Percentiles rank a stretch among this genome's conserved stretches.
Evolutionary conservation across 2,797 vertebrate species (phyloP).

Genomic region (Manis crassicaudata): DNA sequence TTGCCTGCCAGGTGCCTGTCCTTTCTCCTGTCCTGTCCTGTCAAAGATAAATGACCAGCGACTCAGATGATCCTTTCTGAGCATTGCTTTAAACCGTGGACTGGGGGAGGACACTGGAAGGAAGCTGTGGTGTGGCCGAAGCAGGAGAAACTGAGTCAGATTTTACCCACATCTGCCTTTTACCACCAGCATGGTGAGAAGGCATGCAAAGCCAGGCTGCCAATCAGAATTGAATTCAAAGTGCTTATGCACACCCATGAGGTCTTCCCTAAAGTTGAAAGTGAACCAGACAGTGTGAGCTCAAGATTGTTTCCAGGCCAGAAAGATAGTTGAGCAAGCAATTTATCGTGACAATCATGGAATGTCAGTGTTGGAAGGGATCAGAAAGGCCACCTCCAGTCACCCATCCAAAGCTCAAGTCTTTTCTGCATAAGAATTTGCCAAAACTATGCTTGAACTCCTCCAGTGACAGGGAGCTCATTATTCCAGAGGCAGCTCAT

Average conservation of each 20-base stretch:
- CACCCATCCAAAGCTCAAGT: background rate
- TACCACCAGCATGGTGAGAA: accelerated
- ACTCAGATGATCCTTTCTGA: constrained; percentile 56
- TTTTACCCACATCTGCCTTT: background rate
- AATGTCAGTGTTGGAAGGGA: background rate
- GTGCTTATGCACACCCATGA: accelerated
- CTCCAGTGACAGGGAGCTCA: background rate
- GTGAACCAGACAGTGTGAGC: background rate
- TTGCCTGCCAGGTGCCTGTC: constrained; percentile 74
- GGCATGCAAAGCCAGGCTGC: background rate
- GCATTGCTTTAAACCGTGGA: background rate
- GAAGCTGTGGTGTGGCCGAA: background rate
- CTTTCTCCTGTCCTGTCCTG: constrained; percentile 69
- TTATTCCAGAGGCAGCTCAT: background rate
- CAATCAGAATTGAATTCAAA: background rate
- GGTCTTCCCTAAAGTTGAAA: background rate
- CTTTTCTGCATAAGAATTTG: background rate
- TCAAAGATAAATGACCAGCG: constrained; percentile 78
- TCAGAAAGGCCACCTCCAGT: background rate
- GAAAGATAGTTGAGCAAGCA: background rate
- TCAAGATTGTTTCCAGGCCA: background rate
- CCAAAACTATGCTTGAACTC: background rate
- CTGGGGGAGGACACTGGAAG: constrained; percentile 62
- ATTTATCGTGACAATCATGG: background rate
- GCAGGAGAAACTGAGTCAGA: background rate